These are phyloP conservation scores for Spisula solida DNA, from an alignment of 2,888 invertebrate species.

Conservation along the genomic window DNA sequence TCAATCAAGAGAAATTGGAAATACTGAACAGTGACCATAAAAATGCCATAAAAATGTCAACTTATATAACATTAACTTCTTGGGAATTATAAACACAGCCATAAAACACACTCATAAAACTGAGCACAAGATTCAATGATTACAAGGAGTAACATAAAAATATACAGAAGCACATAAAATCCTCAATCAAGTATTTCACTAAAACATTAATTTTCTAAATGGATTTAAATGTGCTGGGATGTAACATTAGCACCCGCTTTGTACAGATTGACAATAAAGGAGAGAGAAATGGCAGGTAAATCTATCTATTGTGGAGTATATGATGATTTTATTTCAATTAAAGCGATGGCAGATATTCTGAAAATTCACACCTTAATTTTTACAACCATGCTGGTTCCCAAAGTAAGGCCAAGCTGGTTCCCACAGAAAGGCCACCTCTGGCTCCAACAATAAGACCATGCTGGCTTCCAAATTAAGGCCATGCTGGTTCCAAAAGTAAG, in stretches of 20 bases:
- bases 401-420: too few relatives aligned
- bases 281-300: neutral
- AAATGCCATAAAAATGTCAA: constrained; percentile 1
- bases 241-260: constrained; percentile 2
- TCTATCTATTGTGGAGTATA: neutral
- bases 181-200: neutral
- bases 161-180: constrained; percentile 11
- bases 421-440: too few relatives aligned
- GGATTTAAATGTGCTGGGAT: neutral
- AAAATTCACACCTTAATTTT: too few relatives aligned
- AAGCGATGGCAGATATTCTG: too few relatives aligned
- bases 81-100: constrained; percentile 6
- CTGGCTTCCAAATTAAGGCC: too few relatives aligned
- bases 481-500: too few relatives aligned
- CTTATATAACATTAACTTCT: constrained; percentile 8
- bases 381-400: too few relatives aligned
- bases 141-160: constrained; percentile 6
- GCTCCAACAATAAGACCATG: too few relatives aligned
- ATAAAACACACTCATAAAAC: neutral
- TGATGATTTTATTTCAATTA: too few relatives aligned
- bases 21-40: neutral
- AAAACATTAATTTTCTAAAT: constrained; percentile 15
- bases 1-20: neutral
- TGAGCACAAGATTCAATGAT: neutral
- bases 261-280: neutral